phyloP scores from a whole-genome alignment of 1,140 invertebrate species.

The Hirudo medicinalis region DNA sequence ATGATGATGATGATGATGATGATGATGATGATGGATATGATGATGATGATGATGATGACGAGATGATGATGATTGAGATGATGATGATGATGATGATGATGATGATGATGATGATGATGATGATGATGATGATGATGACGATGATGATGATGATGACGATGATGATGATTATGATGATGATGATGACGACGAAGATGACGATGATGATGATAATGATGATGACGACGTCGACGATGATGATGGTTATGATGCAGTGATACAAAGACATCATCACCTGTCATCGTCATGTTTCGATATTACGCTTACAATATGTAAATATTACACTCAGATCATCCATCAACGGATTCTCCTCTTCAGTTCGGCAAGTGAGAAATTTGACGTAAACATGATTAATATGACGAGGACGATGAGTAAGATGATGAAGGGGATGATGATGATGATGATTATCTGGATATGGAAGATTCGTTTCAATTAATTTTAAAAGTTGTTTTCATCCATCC shows the following conservation, averaged over 20 bases:
- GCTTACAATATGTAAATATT: too few species aligned
- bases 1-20: slow-evolving; percentile 18
- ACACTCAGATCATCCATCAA: too few species aligned
- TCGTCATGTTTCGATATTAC: too few species aligned
- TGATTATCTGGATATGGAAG: background rate
- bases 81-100: slow-evolving; percentile 14
- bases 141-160: slow-evolving; percentile 10
- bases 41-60: slow-evolving; percentile 13
- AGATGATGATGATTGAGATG: slow-evolving; percentile 3
- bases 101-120: slow-evolving; percentile 14
- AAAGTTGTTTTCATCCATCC: too few species aligned
- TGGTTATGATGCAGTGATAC: background rate
- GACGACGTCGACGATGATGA: background rate
- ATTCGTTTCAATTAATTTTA: too few species aligned
- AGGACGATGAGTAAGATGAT: background rate
- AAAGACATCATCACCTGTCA: background rate
- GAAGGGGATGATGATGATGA: slow-evolving; percentile 6
- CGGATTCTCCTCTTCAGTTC: too few species aligned
- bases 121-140: slow-evolving; percentile 9
- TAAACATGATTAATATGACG: background rate
- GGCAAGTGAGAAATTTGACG: too few species aligned
- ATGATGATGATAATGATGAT: too few species aligned
- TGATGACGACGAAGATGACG: background rate
- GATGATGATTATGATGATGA: background rate
- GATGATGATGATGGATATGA: slow-evolving; percentile 16